Evolutionary conservation across 2,888 invertebrate species (phyloP).

Genomic region (Cacoxenus indagator): DNA sequence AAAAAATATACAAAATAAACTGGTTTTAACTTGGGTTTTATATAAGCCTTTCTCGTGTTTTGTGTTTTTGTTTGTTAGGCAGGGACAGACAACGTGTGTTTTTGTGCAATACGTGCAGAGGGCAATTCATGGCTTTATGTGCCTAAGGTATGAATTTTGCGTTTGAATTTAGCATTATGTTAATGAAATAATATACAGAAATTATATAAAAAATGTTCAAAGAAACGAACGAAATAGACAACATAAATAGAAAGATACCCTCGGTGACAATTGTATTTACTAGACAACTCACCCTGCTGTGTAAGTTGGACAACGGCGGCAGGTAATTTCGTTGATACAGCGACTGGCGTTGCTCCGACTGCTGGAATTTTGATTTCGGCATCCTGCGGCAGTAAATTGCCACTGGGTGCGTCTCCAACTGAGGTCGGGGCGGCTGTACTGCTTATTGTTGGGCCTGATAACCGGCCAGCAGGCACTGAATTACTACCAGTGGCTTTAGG

Average conservation of each 20-base stretch:
- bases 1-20: slow-evolving; percentile 20
- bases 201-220: neutral
- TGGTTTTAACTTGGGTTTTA: slow-evolving; percentile 23
- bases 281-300: slow-evolving; percentile 73
- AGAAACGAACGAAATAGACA: neutral
- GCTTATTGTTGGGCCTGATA: slow-evolving; percentile 31
- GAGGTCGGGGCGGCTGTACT: slow-evolving; percentile 26
- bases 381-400: slow-evolving; percentile 67
- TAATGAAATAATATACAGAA: slow-evolving; percentile 2
- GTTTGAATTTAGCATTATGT: slow-evolving; percentile 7
- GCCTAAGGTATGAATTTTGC: neutral
- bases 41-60: neutral
- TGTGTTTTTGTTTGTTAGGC: neutral
- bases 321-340: slow-evolving; percentile 75
- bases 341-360: slow-evolving; percentile 75
- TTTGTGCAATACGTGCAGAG: slow-evolving; percentile 7
- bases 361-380: slow-evolving; percentile 76
- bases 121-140: neutral
- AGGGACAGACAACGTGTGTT: slow-evolving; percentile 27
- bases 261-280: slow-evolving; percentile 9
- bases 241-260: slow-evolving; percentile 20
- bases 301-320: slow-evolving; percentile 76
- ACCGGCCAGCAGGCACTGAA: slow-evolving; percentile 28
- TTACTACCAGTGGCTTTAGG: slow-evolving; percentile 39
- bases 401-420: slow-evolving; percentile 42